Evolutionary conservation across 2,797 vertebrate genomes (phyloP).

Genomic region (Microcaecilia unicolor): DNA sequence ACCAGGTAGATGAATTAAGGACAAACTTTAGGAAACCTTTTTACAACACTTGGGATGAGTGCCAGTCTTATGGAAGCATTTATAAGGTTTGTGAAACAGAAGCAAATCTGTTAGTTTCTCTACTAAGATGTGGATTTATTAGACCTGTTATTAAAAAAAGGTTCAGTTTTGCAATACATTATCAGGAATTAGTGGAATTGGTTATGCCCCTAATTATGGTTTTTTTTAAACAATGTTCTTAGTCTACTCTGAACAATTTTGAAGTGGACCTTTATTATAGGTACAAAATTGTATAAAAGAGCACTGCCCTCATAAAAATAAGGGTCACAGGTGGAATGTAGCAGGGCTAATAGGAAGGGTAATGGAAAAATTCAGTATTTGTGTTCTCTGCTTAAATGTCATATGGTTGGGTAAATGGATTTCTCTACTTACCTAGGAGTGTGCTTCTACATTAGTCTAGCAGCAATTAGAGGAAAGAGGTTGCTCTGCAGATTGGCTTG

Average conservation of each 20-base stretch:
- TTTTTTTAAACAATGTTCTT: slow-evolving; percentile 46
- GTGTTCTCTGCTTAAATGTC: slow-evolving; percentile 67
- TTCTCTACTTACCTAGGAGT: slow-evolving; percentile 55
- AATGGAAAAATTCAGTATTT: slow-evolving; percentile 84
- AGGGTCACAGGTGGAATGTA: slow-evolving; percentile 76
- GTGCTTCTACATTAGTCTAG: slow-evolving; percentile 55
- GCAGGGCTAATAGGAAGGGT: slow-evolving; percentile 68
- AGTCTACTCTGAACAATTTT: slow-evolving; percentile 44
- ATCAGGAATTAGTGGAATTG: slow-evolving; percentile 54
- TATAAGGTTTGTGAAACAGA: slow-evolving; percentile 18
- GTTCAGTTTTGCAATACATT: slow-evolving; percentile 48
- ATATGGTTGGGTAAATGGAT: slow-evolving; percentile 81
- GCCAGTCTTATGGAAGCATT: slow-evolving; percentile 7
- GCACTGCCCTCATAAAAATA: slow-evolving; percentile 38
- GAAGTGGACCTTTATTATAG: slow-evolving; percentile 55
- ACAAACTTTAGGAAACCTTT: slow-evolving; percentile 13
- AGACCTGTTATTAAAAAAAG: slow-evolving; percentile 41
- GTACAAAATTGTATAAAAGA: slow-evolving; percentile 53
- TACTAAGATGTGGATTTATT: slow-evolving; percentile 35
- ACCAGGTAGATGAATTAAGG: no score
- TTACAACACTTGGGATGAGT: not conserved
- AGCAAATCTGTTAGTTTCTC: slow-evolving; percentile 24
- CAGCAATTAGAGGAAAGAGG: slow-evolving; percentile 62
- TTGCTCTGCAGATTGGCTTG: slow-evolving; percentile 59
- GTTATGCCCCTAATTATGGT: slow-evolving; percentile 48